Conservation (phyloP, 2,797 vertebrate genomes). For the Odontamblyopus lacepedii region DNA sequence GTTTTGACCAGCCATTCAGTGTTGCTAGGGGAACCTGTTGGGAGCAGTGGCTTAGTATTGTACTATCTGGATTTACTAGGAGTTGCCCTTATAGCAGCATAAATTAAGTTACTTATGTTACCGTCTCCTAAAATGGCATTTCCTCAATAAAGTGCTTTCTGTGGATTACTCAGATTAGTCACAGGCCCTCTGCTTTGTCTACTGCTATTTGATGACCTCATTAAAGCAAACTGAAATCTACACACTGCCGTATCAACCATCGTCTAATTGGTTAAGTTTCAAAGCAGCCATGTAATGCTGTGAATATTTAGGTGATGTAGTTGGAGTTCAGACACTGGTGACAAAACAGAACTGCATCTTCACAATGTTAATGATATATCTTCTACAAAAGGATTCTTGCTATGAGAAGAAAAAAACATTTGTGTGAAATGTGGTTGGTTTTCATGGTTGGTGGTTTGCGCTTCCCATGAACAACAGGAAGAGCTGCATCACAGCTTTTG, state of each 20-base stretch:
- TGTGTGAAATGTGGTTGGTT: background rate
- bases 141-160: slow-evolving; percentile 50
- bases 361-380: slow-evolving; percentile 20
- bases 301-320: slow-evolving; percentile 9
- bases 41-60: too few species aligned
- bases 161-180: slow-evolving; percentile 66
- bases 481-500: slow-evolving; percentile 26
- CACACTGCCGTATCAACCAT: slow-evolving; percentile 28
- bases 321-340: background rate
- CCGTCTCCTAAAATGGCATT: slow-evolving; percentile 48
- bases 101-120: slow-evolving; percentile 58
- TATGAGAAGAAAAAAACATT: slow-evolving; percentile 7
- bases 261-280: slow-evolving; percentile 12
- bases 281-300: slow-evolving; percentile 2
- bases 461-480: slow-evolving; percentile 18
- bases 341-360: background rate
- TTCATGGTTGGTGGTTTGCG: slow-evolving; percentile 15
- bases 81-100: background rate
- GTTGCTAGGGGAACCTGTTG: too few species aligned
- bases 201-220: slow-evolving; percentile 38
- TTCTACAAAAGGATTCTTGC: slow-evolving; percentile 14
- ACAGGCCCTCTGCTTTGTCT: slow-evolving; percentile 46
- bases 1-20: background rate
- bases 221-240: slow-evolving; percentile 40
- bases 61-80: background rate